Evolutionary conservation across 2,113 vertebrate genomes (phyloP).

Genomic region (Malurus alboscapulatus): DNA sequence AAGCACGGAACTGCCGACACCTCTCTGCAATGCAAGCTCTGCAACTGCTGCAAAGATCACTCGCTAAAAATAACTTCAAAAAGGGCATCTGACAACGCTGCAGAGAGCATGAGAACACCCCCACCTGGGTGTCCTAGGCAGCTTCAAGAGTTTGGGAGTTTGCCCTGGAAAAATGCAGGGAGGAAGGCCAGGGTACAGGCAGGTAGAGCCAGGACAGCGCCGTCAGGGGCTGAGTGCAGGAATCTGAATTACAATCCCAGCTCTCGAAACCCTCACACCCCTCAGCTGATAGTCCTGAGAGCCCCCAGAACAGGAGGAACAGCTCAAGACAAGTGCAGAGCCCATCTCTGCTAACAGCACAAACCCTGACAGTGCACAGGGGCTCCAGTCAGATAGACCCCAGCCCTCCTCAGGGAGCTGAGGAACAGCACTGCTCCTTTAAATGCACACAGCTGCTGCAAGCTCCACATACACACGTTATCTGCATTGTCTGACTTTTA

Average conservation of each 20-base stretch:
- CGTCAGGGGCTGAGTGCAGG: background rate
- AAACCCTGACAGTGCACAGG: background rate
- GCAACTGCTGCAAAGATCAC: slow-evolving; percentile 56
- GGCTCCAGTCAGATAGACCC: background rate
- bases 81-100: slow-evolving; percentile 45
- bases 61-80: slow-evolving; percentile 63
- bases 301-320: background rate
- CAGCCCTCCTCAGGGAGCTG: background rate
- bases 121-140: slow-evolving; percentile 32
- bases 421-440: background rate
- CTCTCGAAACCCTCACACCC: background rate
- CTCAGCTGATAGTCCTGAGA: background rate
- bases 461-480: background rate
- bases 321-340: background rate
- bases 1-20: slow-evolving; percentile 45
- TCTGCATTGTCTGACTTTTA: background rate
- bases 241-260: background rate
- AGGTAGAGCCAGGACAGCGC: background rate
- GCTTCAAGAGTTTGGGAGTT: background rate
- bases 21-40: slow-evolving; percentile 45
- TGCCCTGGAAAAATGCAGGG: background rate
- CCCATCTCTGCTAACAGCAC: background rate
- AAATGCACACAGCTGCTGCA: fast-evolving
- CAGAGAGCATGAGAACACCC: slow-evolving; percentile 15
- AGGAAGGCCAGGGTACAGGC: background rate